Evolutionary conservation across 1,140 invertebrate genomes (phyloP).

Genomic region (Calliopsis andreniformis): DNA sequence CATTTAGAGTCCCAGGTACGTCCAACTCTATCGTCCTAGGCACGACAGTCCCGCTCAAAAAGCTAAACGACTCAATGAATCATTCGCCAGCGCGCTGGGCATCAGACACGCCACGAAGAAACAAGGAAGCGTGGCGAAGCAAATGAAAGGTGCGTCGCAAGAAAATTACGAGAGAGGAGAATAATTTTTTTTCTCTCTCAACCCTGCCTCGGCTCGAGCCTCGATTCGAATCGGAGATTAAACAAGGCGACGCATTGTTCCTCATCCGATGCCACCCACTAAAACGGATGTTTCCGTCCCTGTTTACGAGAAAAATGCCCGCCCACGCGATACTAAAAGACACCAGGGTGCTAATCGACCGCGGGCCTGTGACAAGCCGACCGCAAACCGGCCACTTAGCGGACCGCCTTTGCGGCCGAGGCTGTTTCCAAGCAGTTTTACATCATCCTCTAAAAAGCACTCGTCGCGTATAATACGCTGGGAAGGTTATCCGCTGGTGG

Average conservation of each 20-base stretch:
- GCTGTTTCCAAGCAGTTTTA: conserved; percentile 23
- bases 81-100: neutral
- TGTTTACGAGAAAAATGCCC: conserved; percentile 14
- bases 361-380: conserved; percentile 8
- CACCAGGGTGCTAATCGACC: conserved; percentile 47
- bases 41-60: neutral
- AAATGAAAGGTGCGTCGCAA: neutral
- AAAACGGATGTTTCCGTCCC: conserved; percentile 4
- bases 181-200: too few species aligned
- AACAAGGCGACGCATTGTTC: conserved; percentile 12
- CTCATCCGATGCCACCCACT: neutral
- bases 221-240: conserved; percentile 23
- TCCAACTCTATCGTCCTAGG: too few species aligned
- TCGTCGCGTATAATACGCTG: neutral
- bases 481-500: neutral
- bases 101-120: too few species aligned
- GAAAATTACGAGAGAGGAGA: neutral
- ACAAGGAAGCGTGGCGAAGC: neutral
- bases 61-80: conserved; percentile 23
- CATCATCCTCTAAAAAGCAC: conserved; percentile 18
- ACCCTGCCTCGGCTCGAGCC: too few species aligned
- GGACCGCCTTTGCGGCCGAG: conserved; percentile 29
- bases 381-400: conserved; percentile 51
- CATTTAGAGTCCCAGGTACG: too few species aligned
- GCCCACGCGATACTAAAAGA: conserved; percentile 36